These are phyloP conservation scores for Psittacula echo DNA, from an alignment of 2,797 vertebrate genomes.

Conservation along the genomic window DNA sequence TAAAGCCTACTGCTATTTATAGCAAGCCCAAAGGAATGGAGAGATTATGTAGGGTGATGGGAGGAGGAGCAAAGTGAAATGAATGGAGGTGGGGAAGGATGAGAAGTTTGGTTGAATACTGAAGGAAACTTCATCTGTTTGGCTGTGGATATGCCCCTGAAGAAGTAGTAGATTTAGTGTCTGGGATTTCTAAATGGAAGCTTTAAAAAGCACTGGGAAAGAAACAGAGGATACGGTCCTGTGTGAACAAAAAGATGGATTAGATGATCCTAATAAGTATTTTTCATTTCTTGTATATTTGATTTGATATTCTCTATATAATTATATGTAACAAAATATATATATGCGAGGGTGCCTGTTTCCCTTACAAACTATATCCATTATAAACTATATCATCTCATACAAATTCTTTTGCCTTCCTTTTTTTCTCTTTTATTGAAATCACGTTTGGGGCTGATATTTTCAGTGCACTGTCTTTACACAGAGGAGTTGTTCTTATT, in stretches of 20 bases:
- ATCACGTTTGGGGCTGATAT: constrained; percentile 38
- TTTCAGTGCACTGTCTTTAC: constrained; percentile 12
- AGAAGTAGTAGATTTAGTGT: background rate
- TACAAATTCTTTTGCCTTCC: constrained; percentile 19
- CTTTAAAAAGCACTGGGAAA: background rate
- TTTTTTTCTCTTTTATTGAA: constrained; percentile 30
- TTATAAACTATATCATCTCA: constrained; percentile 18
- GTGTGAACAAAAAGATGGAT: background rate
- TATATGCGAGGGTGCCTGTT: background rate
- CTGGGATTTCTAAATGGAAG: background rate
- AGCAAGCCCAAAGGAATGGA: background rate
- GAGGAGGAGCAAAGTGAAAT: background rate
- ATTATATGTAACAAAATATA: background rate
- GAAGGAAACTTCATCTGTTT: background rate
- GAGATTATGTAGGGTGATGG: background rate
- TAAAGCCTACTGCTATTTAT: background rate
- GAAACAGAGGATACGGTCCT: background rate
- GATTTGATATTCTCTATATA: background rate
- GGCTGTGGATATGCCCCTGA: background rate
- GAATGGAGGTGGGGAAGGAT: background rate
- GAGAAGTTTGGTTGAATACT: background rate
- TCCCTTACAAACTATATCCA: background rate
- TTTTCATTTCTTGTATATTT: constrained; percentile 22
- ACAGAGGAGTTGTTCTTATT: constrained; percentile 26
- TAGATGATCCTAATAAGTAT: background rate